Conservation (phyloP, 2,797 vertebrate genomes). For the Gouania willdenowi region DNA sequence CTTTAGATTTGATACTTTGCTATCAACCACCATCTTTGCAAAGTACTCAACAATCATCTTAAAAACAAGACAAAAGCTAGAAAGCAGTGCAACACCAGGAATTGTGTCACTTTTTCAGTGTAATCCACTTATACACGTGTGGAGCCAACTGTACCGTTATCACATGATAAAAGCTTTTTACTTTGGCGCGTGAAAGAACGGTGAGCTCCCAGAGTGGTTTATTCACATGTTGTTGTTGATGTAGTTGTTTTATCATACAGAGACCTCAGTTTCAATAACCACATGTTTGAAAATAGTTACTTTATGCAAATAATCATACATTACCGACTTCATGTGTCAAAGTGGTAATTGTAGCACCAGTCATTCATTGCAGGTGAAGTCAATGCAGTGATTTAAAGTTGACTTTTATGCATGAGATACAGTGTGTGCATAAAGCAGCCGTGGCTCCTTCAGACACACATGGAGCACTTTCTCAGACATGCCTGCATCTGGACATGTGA, state of each 20-base stretch:
- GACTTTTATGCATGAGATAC: constrained; percentile 1
- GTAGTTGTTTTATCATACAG: not conserved
- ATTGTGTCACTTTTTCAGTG: not conserved
- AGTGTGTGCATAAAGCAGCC: constrained; percentile 8
- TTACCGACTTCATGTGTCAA: not conserved
- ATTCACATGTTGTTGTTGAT: not conserved
- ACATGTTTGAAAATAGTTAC: too few relatives aligned
- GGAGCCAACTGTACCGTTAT: not conserved
- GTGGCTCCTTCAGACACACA: not conserved
- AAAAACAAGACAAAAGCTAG: too few relatives aligned
- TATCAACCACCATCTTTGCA: not conserved
- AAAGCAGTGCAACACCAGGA: not conserved
- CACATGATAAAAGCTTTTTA: not conserved
- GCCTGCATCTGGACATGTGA: constrained; percentile 29
- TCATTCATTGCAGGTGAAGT: constrained; percentile 1
- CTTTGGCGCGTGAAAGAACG: not conserved
- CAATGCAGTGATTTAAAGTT: not conserved
- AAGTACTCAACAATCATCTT: not conserved
- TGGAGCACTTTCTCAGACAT: constrained; percentile 17
- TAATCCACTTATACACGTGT: not conserved
- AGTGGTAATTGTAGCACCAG: not conserved
- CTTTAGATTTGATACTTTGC: not conserved
- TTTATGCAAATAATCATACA: not conserved
- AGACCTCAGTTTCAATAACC: not conserved
- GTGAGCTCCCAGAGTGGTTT: not conserved